phyloP scores from a whole-genome alignment of 2,113 vertebrate species.

The Dipodomys stephensi region DNA sequence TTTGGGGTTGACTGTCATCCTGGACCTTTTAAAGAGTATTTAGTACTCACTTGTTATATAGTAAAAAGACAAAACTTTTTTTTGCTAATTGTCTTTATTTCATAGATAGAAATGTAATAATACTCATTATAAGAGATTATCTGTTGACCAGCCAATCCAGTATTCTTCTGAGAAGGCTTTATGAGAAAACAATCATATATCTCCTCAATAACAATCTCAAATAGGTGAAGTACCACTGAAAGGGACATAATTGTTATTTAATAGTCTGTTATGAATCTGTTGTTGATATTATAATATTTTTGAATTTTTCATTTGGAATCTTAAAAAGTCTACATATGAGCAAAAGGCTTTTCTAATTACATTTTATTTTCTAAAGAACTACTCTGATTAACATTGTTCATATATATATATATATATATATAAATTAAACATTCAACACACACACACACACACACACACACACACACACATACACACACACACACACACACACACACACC shows the following conservation, averaged over 20 bases:
- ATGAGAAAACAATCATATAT: constrained; percentile 40
- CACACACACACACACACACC: too few relatives aligned
- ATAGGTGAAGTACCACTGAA: neutral
- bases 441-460: too few relatives aligned
- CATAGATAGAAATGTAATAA: constrained; percentile 38
- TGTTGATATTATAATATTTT: constrained; percentile 29
- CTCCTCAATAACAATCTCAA: constrained; percentile 21
- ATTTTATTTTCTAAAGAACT: constrained; percentile 53
- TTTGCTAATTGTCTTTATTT: neutral
- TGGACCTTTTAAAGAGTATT: constrained; percentile 20
- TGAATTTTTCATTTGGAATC: constrained; percentile 21
- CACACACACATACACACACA: too few relatives aligned
- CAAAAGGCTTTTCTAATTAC: constrained; percentile 1
- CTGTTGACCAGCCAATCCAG: constrained; percentile 3
- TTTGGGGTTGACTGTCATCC: neutral
- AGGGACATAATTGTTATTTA: constrained; percentile 25
- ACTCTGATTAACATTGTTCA: neutral
- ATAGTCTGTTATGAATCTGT: neutral
- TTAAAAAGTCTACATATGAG: constrained; percentile 21
- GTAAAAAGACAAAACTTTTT: neutral
- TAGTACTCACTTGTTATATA: constrained; percentile 25
- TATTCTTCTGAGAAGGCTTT: neutral
- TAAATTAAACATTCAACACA: too few relatives aligned
- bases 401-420: too few relatives aligned
- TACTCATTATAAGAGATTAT: neutral